A percentile compares a stretch with the other conserved stretches of the same genome.
phyloP scores from a whole-genome alignment of 2,113 vertebrate genomes.

The Pycnonotus jocosus region DNA sequence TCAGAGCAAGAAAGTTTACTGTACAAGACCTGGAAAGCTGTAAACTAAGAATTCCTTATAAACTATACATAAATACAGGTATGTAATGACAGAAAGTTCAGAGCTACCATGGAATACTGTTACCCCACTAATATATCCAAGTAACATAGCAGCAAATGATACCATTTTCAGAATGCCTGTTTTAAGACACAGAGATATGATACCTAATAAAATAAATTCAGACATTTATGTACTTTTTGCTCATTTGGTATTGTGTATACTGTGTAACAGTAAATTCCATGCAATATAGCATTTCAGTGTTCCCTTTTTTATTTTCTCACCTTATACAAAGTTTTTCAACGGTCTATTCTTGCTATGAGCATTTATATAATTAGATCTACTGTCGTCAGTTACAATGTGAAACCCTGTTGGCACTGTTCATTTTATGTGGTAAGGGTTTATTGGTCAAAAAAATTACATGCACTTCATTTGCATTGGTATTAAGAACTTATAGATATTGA shows the following conservation, averaged over 20 bases:
- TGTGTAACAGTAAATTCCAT: not conserved
- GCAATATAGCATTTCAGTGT: not conserved
- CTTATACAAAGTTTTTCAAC: not conserved
- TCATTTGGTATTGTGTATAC: not conserved
- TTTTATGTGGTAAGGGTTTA: not conserved
- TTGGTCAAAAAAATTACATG: not conserved
- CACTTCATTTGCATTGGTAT: not conserved
- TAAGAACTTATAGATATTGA: not conserved
- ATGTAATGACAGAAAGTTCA: not conserved
- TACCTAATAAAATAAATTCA: not conserved
- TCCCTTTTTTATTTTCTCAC: not conserved
- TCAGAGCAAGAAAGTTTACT: rapidly evolving
- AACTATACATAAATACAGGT: rapidly evolving
- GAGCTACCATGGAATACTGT: not conserved
- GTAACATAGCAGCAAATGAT: not conserved
- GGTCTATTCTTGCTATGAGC: not conserved
- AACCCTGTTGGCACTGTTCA: not conserved
- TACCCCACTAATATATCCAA: not conserved
- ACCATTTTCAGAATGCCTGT: not conserved
- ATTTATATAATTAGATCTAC: not conserved
- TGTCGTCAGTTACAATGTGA: not conserved
- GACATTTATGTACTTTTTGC: not conserved
- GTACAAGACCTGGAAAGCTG: not conserved
- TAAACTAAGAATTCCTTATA: not conserved
- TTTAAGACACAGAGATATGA: not conserved